Evolutionary conservation across 2,797 vertebrate species (phyloP).

Genomic region (Chelmon rostratus): DNA sequence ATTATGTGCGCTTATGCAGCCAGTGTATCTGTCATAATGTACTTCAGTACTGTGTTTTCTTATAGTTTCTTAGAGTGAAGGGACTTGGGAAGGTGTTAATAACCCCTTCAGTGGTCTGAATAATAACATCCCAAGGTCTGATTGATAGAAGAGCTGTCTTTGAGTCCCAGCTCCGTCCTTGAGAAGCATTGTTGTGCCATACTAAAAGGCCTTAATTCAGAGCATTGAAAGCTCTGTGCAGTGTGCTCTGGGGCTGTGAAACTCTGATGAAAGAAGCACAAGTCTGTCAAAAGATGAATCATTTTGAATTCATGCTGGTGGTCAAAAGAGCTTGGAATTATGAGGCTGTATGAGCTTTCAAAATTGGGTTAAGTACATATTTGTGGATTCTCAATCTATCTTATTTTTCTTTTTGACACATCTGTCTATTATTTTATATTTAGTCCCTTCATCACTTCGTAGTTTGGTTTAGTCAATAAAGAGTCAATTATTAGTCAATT

Average conservation of each 20-base stretch:
- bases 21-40: not conserved
- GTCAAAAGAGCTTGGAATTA: not conserved
- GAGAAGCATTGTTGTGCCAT: not conserved
- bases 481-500: no score
- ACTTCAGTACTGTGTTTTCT: not conserved
- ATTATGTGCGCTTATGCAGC: not conserved
- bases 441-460: not conserved
- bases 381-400: not conserved
- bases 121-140: not conserved
- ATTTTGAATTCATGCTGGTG: not conserved
- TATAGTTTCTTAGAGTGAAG: not conserved
- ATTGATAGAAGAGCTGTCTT: not conserved
- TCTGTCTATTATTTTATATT: not conserved
- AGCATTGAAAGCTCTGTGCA: not conserved
- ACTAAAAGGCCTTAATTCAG: not conserved
- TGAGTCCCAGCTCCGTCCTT: slow-evolving; percentile 14
- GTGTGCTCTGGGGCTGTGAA: not conserved
- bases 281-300: not conserved
- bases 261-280: not conserved
- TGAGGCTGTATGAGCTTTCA: not conserved
- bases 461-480: no score
- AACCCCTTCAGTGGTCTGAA: not conserved
- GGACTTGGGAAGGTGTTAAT: slow-evolving; percentile 1
- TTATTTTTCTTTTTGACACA: not conserved
- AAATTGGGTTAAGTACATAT: not conserved